These are phyloP conservation scores for Apaloderma vittatum DNA, from an alignment of 2,113 vertebrate genomes.

Conservation along the genomic window DNA sequence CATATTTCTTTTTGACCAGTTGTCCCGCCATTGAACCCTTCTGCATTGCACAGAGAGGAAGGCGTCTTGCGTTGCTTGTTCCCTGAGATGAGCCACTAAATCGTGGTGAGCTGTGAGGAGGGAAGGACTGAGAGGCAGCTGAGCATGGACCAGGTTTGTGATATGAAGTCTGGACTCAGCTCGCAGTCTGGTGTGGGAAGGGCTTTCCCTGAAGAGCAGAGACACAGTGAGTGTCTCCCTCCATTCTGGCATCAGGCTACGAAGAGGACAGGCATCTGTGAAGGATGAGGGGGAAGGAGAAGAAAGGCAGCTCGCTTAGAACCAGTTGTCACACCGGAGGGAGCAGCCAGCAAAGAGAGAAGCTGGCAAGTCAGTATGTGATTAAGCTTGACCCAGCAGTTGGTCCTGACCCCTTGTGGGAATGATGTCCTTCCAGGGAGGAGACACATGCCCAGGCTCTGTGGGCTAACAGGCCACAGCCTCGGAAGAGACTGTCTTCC, in stretches of 20 bases:
- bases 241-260: neutral
- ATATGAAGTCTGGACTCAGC: neutral
- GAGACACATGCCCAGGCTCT: neutral
- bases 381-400: neutral
- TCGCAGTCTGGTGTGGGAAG: neutral
- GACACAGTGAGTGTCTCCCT: neutral
- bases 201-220: neutral
- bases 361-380: constrained; percentile 6
- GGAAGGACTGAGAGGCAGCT: neutral
- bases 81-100: neutral
- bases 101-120: neutral
- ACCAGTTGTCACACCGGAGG: neutral
- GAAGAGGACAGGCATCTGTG: neutral
- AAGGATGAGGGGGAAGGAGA: neutral
- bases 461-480: constrained; percentile 26
- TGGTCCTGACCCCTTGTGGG: neutral
- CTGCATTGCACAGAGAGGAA: neutral
- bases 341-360: neutral
- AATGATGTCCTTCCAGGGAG: neutral
- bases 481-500: neutral
- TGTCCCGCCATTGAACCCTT: neutral
- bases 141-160: neutral
- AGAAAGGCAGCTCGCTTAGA: neutral
- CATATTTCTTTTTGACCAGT: neutral
- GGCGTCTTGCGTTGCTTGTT: accelerated